Evolutionary conservation across 2,113 vertebrate species (phyloP).

Genomic region (Nettapus auritus): DNA sequence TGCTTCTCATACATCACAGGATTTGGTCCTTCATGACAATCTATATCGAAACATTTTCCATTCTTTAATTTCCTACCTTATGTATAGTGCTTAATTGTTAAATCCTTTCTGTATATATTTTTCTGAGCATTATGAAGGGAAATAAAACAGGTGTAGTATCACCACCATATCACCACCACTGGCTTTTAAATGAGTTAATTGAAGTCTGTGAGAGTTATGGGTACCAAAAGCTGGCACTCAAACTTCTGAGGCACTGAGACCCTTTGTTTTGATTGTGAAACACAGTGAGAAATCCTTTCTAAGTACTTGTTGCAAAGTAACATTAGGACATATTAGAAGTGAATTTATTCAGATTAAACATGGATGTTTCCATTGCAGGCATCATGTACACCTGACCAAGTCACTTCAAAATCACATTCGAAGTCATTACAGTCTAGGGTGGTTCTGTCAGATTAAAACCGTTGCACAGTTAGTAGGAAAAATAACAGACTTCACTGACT

Average conservation of each 20-base stretch:
- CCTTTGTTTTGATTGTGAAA: neutral
- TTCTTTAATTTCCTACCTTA: neutral
- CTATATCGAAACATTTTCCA: neutral
- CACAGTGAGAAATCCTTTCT: neutral
- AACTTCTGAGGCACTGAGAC: neutral
- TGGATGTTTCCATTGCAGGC: neutral
- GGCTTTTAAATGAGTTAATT: neutral
- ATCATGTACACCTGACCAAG: neutral
- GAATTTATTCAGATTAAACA: neutral
- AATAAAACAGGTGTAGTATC: neutral
- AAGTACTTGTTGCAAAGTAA: neutral
- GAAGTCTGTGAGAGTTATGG: neutral
- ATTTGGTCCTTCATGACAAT: fast-evolving
- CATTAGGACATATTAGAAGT: neutral
- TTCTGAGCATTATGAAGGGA: neutral
- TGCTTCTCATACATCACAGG: neutral
- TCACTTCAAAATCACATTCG: neutral
- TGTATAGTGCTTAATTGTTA: neutral
- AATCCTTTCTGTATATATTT: neutral
- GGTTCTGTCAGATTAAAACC: neutral
- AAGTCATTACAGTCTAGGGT: neutral
- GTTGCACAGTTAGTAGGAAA: neutral
- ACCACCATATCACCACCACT: neutral
- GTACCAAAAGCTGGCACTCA: neutral
- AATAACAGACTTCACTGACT: neutral